Evolutionary conservation across 2,113 vertebrate species (phyloP), one percentile per base, ranked within the genome.

Genomic region (Gambusia affinis): DNA sequence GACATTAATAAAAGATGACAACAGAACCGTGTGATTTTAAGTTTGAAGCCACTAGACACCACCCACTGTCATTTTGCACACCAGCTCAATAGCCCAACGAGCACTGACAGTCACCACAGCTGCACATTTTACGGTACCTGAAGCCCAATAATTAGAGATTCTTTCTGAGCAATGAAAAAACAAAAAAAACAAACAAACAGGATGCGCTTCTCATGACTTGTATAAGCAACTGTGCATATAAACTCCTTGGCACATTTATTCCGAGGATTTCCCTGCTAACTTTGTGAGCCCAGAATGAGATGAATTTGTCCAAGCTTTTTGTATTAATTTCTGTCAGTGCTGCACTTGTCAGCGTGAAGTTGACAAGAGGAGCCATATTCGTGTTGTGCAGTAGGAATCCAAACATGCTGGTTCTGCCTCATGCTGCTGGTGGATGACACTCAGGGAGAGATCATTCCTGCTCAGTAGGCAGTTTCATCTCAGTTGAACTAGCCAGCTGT

Each of bases 101-200:
- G 93, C 92, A 92, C 94, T 95, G 95, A 95, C 93, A 95, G 93
- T 94, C 89, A 78, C 90, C 93, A 94, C 91, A 95, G 95, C 93
- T 96, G 95, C 90, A 82, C 87, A 94, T 95, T 96, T 95, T 95
- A 95, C 78, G 84, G 93, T 95, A 94, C 92, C 94, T 95, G 94
- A 97, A 95, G 95, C 95, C 94, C 94, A 96, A 95, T 96, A 96
- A 96, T 97, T 96, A 96, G 92, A 80, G 82, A 91, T 93, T 91
- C 83, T 91, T 94, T 93, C 90, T 90, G 79, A 87, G 87, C 17
- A 51, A 71, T 82, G 75, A 42, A 82, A 64, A 82, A 83, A 80
- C 27, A 24, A 15, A 83, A 80, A 83, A 57, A 79, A 27, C 72
- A 72, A 62, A 81, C 83, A 71, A 60, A 33, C 5, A 5, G 76